Conservation (phyloP, 2,113 vertebrate genomes). For the Bambusicola thoracicus region DNA sequence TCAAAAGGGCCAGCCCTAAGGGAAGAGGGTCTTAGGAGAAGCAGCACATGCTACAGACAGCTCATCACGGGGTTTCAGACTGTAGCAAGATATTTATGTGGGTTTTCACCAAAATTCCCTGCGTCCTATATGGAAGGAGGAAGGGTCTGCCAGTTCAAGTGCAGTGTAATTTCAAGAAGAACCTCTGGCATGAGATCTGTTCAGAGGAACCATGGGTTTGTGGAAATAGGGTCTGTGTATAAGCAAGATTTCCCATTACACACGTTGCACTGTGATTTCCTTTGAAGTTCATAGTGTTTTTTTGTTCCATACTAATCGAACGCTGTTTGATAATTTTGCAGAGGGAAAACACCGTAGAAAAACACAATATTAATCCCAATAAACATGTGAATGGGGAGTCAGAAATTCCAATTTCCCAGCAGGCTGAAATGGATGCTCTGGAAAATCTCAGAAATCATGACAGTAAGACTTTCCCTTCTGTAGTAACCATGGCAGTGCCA, state of each 20-base stretch:
- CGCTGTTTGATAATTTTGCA: constrained; percentile 41
- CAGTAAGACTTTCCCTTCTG: constrained; percentile 47
- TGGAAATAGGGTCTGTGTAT: neutral
- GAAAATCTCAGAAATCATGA: constrained; percentile 56
- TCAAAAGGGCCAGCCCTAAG: neutral
- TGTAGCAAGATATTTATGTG: neutral
- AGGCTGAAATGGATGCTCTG: constrained; percentile 40
- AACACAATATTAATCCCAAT: constrained; percentile 33
- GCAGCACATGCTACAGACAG: neutral
- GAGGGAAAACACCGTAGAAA: constrained; percentile 65
- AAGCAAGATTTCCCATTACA: neutral
- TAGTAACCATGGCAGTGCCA: constrained; percentile 16
- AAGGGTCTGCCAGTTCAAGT: neutral
- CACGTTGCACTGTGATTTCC: neutral
- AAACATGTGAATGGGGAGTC: constrained; percentile 49
- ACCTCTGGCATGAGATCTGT: neutral
- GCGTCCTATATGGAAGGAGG: neutral
- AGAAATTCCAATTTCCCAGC: constrained; percentile 59
- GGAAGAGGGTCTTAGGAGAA: neutral
- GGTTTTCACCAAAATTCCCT: neutral
- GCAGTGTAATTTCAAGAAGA: neutral
- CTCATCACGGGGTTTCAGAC: neutral
- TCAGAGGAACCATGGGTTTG: neutral
- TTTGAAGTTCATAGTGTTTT: neutral
- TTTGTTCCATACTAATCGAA: neutral